A percentile compares a stretch with the other conserved stretches of the same genome.
Evolutionary conservation across 64 coral and sea anemone species (phyloP).

Genomic region (Porites australiensis): DNA sequence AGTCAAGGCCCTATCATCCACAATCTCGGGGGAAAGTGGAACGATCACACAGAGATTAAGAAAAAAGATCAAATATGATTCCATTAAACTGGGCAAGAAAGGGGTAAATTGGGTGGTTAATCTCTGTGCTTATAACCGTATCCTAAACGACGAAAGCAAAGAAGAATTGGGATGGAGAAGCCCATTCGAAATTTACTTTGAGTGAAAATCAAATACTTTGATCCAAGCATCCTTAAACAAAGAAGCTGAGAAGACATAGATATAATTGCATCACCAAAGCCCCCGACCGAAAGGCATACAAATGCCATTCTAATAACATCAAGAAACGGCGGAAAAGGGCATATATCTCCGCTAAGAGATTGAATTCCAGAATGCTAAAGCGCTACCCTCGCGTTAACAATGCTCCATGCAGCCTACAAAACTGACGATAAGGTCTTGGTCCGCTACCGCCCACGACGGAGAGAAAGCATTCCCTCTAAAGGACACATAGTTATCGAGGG

Average conservation of each 20-base stretch:
- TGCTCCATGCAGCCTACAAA: constrained; percentile 26
- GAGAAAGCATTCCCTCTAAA: constrained; percentile 2
- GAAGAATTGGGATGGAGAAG: constrained; percentile 71
- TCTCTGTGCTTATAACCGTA: too few relatives aligned
- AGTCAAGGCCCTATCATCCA: too few relatives aligned
- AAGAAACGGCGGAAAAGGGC: constrained; percentile 33
- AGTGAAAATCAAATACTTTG: not conserved
- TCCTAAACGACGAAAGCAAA: too few relatives aligned
- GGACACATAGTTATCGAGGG: constrained; percentile 32
- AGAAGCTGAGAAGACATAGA: not conserved
- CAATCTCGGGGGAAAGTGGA: too few relatives aligned
- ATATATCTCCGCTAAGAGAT: not conserved
- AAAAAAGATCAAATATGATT: too few relatives aligned
- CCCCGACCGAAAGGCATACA: constrained; percentile 7
- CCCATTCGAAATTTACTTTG: constrained; percentile 68
- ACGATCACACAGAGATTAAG: too few relatives aligned
- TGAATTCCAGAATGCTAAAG: too few relatives aligned
- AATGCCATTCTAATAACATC: constrained; percentile 1
- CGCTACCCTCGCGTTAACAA: constrained; percentile 7
- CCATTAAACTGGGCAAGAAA: too few relatives aligned
- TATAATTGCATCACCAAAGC: not conserved
- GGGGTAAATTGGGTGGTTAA: too few relatives aligned
- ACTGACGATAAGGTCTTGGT: not conserved
- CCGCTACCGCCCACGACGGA: not conserved
- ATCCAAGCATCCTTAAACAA: not conserved